Evolutionary conservation across 2,113 vertebrate species (phyloP).

Genomic region (Sebastes schlegelii): DNA sequence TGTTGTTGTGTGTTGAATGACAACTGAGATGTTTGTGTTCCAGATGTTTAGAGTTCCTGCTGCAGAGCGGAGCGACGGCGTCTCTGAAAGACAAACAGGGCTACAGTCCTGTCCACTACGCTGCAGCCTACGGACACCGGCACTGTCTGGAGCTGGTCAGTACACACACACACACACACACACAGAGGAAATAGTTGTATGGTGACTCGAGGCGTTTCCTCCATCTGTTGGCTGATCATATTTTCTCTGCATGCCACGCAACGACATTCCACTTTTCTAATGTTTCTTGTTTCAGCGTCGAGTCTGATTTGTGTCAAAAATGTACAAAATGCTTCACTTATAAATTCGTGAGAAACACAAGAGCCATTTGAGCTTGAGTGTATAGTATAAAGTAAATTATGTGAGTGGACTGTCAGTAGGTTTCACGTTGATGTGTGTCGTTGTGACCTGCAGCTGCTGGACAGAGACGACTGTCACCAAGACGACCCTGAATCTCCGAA

Average conservation of each 20-base stretch:
- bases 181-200: slow-evolving; percentile 30
- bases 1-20: background rate
- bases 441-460: slow-evolving; percentile 88
- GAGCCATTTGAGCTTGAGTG: background rate
- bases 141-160: slow-evolving; percentile 94
- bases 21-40: slow-evolving; percentile 4
- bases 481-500: slow-evolving; percentile 86
- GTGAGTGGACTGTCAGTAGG: too few species aligned
- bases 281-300: background rate
- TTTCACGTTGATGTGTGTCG: background rate
- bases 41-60: slow-evolving; percentile 96
- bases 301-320: background rate
- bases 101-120: slow-evolving; percentile 95
- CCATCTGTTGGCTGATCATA: background rate
- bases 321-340: background rate
- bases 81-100: slow-evolving; percentile 94
- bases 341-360: background rate
- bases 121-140: slow-evolving; percentile 95
- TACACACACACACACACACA: background rate
- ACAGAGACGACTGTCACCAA: slow-evolving; percentile 86
- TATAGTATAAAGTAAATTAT: background rate
- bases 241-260: background rate
- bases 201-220: slow-evolving; percentile 17
- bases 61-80: slow-evolving; percentile 91
- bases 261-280: slow-evolving; percentile 1